phyloP scores from a whole-genome alignment of 2,113 vertebrate species.

The Ctenomys sociabilis region DNA sequence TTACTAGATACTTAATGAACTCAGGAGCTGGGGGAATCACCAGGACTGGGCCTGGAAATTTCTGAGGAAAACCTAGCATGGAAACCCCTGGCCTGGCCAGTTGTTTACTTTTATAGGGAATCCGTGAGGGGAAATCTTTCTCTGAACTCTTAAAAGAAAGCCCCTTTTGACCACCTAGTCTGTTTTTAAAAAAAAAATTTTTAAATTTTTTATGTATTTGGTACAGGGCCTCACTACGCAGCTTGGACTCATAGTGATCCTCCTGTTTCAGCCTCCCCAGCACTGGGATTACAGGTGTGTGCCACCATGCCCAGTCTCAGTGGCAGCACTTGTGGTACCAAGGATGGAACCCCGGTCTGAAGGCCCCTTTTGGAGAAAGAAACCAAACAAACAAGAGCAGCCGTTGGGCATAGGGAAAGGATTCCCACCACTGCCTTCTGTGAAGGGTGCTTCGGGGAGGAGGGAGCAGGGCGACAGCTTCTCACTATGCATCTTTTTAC shows the following conservation, averaged over 20 bases:
- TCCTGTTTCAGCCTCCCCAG: no score
- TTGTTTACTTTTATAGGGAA: not conserved
- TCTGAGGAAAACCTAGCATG: not conserved
- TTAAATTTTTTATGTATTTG: no score
- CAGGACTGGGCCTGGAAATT: not conserved
- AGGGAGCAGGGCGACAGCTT: no score
- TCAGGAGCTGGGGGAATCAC: not conserved
- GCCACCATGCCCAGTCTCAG: no score
- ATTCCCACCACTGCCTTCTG: not conserved
- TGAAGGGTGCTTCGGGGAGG: not conserved
- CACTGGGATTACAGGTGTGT: no score
- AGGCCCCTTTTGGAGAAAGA: not conserved
- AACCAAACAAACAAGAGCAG: not conserved
- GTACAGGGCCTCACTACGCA: no score
- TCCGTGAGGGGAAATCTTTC: not conserved
- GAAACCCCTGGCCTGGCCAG: not conserved
- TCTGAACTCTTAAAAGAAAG: not conserved
- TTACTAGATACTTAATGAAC: not conserved
- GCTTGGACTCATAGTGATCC: no score
- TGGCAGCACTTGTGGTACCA: no score
- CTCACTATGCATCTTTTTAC: not conserved
- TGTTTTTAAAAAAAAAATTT: no score
- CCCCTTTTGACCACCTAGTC: not conserved
- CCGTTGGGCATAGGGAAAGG: not conserved
- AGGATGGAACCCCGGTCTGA: no score